Conservation (phyloP, 2,797 vertebrate genomes). For the Xyrichtys novacula region DNA sequence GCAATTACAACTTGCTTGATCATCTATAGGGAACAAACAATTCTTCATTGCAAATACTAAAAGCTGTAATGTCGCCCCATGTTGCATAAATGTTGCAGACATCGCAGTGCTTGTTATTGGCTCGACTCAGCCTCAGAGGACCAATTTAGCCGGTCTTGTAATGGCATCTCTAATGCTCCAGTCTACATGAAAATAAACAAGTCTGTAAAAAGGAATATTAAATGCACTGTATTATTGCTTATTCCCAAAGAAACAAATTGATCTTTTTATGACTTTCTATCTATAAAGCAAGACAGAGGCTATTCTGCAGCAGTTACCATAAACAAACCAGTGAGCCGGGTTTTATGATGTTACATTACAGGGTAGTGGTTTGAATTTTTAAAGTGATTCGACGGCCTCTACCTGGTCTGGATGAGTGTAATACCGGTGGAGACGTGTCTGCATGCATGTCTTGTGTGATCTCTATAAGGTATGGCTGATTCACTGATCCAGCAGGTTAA, state of each 20-base stretch:
- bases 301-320: conserved; percentile 50
- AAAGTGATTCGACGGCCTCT: conserved; percentile 34
- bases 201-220: conserved; percentile 78
- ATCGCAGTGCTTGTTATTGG: conserved; percentile 64
- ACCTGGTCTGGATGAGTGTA: conserved; percentile 27
- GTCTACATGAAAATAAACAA: conserved; percentile 79
- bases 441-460: conserved; percentile 41
- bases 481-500: conserved; percentile 77
- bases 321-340: conserved; percentile 44
- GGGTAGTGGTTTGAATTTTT: conserved; percentile 16
- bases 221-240: conserved; percentile 70
- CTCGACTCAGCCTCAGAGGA: conserved; percentile 59
- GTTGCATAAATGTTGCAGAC: conserved; percentile 79
- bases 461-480: conserved; percentile 57
- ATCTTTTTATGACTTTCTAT: conserved; percentile 70
- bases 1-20: conserved; percentile 52
- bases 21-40: conserved; percentile 52
- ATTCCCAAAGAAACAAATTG: conserved; percentile 74
- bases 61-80: conserved; percentile 62
- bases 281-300: conserved; percentile 47
- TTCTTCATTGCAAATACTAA: conserved; percentile 61
- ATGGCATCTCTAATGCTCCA: conserved; percentile 75
- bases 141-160: conserved; percentile 72
- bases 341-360: conserved; percentile 47
- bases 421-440: conserved; percentile 1